Base-by-base conservation (phyloP, 1,140 invertebrate species). In the Alviniconcha marisindica region DNA sequence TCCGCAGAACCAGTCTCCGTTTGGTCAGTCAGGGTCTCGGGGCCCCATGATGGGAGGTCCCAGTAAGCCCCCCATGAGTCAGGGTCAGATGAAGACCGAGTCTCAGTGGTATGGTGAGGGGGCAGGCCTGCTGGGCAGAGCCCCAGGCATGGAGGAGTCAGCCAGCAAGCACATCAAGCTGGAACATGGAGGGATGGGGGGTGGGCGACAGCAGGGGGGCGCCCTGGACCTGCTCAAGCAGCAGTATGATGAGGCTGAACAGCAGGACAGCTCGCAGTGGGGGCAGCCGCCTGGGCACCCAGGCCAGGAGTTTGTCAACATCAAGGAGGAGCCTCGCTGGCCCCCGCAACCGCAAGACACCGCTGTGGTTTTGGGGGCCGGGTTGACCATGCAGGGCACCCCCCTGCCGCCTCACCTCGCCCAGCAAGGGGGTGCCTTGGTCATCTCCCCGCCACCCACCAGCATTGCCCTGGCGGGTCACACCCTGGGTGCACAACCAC, bases 211-310 rank as follows among this genome's bases (percentile, higher is more conserved):
- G 51, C 54, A 74, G 33, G 33, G 60, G 77, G 87, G 87, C 82
- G 87, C 87, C 24, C 77, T 87, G 24, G 87, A 88, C 54, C 85
- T 87, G 24, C 83, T 87, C 14, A 88, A 88, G 54, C 84, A 87
- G 63, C 84, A 87, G 80, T 87, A 86, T 77, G 86, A 81, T 21
- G 87, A 87, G 31, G 83, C 84, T 33, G 86, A 87, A 12, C 44
- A 71, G 12, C 83, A 83, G 71, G 78, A 84, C 54, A 36, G 77
- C 18, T 38, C 77, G 0, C 51, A 44, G 44, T 60, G 31, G 44
- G 28, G 21, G 5, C 77, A n/a, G 40, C 77, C 31, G 44, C 54
- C 40, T 74, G 84, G 84, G 3, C 77, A 21, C 60, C 77, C 10
- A n/a, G 54, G 10, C 31, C 54, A 60, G 33, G n/a, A 44, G 14